Evolutionary conservation across 2,888 invertebrate genomes (phyloP).

Genomic region (Dynastes maya): DNA sequence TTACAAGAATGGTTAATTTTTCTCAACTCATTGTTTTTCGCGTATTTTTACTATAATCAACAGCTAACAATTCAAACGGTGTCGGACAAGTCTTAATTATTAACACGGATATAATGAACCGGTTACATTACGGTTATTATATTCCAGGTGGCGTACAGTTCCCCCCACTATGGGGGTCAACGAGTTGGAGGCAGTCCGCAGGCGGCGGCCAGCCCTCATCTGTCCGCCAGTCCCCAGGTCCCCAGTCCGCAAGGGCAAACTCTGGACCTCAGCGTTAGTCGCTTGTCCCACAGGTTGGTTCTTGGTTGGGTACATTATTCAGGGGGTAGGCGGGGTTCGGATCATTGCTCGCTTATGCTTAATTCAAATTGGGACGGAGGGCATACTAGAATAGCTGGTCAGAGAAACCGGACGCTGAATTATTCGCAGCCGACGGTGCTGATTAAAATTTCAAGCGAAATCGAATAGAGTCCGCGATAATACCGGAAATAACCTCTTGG

Average conservation of each 20-base stretch:
- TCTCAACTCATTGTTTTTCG: neutral
- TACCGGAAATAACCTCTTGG: neutral
- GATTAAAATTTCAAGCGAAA: conserved; percentile 45
- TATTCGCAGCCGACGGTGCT: conserved; percentile 29
- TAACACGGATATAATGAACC: conserved; percentile 60
- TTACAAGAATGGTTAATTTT: too few species aligned
- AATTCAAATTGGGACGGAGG: conserved; percentile 43
- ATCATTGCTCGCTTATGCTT: conserved; percentile 50
- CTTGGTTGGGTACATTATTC: conserved; percentile 51
- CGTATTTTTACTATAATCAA: neutral
- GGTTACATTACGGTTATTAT: conserved; percentile 30
- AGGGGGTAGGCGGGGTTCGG: conserved; percentile 43
- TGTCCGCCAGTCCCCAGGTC: conserved; percentile 90
- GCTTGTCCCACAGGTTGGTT: conserved; percentile 85
- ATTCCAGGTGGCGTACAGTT: conserved; percentile 82
- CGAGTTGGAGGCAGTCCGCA: conserved; percentile 86
- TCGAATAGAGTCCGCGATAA: conserved; percentile 30
- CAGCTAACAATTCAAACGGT: neutral
- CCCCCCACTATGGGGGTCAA: conserved; percentile 83
- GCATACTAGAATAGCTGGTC: conserved; percentile 27
- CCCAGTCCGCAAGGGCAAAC: conserved; percentile 94
- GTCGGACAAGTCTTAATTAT: conserved; percentile 56
- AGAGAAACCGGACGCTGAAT: conserved; percentile 41
- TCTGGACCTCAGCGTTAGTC: conserved; percentile 89
- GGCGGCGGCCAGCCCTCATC: conserved; percentile 88